Conservation (phyloP, 1,140 invertebrate genomes). For the Lepidotrigona ventralis region DNA sequence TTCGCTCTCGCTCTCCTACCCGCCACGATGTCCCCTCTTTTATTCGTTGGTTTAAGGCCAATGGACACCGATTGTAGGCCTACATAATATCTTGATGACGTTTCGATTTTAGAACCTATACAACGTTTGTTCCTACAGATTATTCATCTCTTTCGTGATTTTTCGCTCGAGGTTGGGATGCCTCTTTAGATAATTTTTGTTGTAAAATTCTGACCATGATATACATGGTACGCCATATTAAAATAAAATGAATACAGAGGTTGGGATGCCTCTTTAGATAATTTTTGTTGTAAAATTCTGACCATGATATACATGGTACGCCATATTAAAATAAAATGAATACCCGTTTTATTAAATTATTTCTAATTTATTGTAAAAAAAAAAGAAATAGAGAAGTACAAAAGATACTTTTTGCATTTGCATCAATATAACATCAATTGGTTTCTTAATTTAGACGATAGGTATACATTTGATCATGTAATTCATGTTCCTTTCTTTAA, state of each 20-base stretch:
- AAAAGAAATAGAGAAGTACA: too few relatives aligned
- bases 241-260: too few relatives aligned
- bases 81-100: background rate
- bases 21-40: constrained; percentile 25
- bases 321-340: too few relatives aligned
- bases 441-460: too few relatives aligned
- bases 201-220: background rate
- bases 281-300: background rate
- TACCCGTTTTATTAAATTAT: too few relatives aligned
- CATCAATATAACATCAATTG: too few relatives aligned
- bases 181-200: background rate
- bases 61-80: constrained; percentile 40
- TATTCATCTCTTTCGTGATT: background rate
- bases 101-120: background rate
- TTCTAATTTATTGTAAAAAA: too few relatives aligned
- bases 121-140: background rate
- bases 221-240: too few relatives aligned
- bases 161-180: background rate
- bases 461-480: too few relatives aligned
- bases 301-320: background rate
- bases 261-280: too few relatives aligned
- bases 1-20: constrained; percentile 48
- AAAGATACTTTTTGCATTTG: too few relatives aligned
- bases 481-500: too few relatives aligned
- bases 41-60: constrained; percentile 49